Conservation (phyloP, 2,113 vertebrate species). For the Brachyistius frenatus region DNA sequence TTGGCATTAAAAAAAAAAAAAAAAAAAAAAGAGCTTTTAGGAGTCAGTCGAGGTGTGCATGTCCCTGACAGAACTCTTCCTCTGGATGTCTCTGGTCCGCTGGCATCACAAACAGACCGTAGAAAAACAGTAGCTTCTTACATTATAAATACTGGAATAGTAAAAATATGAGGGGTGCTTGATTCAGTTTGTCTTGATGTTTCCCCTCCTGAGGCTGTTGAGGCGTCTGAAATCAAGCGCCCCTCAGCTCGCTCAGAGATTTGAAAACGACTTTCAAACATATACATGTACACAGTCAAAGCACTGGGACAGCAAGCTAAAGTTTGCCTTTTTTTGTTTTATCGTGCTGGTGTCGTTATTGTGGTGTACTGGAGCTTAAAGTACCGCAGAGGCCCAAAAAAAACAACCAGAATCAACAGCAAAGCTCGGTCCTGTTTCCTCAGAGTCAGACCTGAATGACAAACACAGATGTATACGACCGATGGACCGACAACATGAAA, state of each 20-base stretch:
- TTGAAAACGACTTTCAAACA: constrained; percentile 53
- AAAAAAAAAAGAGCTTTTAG: constrained; percentile 5
- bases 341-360: constrained; percentile 56
- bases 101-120: constrained; percentile 63
- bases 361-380: constrained; percentile 19
- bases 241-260: constrained; percentile 43
- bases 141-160: constrained; percentile 66
- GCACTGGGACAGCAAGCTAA: constrained; percentile 68
- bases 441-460: not conserved
- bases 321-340: constrained; percentile 12
- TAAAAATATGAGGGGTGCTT: constrained; percentile 61
- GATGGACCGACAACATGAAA: not conserved
- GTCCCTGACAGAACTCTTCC: constrained; percentile 32
- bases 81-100: constrained; percentile 37
- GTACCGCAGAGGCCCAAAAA: constrained; percentile 6
- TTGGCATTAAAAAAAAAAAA: constrained; percentile 40
- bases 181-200: constrained; percentile 31
- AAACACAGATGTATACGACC: constrained; percentile 9
- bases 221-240: constrained; percentile 45
- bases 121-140: constrained; percentile 71
- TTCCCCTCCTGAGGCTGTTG: constrained; percentile 26
- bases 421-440: no score
- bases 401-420: not conserved
- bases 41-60: not conserved
- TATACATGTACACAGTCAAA: constrained; percentile 59